Percentiles rank a stretch among this genome's conserved stretches.
These are phyloP conservation scores for Ctenopoma multispine DNA, from an alignment of 2,797 vertebrate species.

Conservation along the genomic window DNA sequence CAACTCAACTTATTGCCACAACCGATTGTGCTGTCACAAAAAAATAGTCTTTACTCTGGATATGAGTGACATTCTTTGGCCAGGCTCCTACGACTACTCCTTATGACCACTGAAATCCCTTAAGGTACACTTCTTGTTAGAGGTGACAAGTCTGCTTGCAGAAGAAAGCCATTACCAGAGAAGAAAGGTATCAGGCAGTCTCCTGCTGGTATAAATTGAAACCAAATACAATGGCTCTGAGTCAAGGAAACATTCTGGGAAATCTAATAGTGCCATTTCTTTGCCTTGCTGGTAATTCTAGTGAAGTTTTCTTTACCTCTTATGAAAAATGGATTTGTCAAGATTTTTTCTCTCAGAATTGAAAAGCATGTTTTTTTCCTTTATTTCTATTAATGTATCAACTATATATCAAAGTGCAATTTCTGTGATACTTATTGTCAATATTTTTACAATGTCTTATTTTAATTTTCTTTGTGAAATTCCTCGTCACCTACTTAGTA, in stretches of 20 bases:
- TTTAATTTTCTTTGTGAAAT: conserved; percentile 41
- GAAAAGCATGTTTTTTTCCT: conserved; percentile 9
- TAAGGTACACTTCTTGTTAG: conserved; percentile 73
- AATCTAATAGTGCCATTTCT: conserved; percentile 67
- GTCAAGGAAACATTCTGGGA: conserved; percentile 69
- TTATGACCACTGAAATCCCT: conserved; percentile 69
- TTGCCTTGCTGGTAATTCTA: conserved; percentile 58
- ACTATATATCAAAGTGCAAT: conserved; percentile 27
- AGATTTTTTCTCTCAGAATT: conserved; percentile 29
- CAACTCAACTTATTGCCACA: conserved; percentile 61
- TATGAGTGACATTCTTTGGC: conserved; percentile 72
- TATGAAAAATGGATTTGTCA: conserved; percentile 33
- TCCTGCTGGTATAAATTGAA: conserved; percentile 78
- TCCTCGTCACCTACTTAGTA: conserved; percentile 51
- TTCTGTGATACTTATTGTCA: conserved; percentile 7
- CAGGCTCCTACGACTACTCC: conserved; percentile 53
- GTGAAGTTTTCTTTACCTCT: conserved; percentile 59
- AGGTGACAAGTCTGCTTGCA: conserved; percentile 73
- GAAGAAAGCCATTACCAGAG: conserved; percentile 76
- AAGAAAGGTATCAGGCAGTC: conserved; percentile 75
- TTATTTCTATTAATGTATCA: conserved; percentile 31
- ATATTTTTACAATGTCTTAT: conserved; percentile 27
- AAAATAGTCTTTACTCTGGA: conserved; percentile 51
- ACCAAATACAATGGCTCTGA: conserved; percentile 78
- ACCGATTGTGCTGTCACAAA: conserved; percentile 64